A percentile compares a stretch with the other conserved stretches of the same genome.
Evolutionary conservation across 2,888 invertebrate species (phyloP).

Genomic region (Clostera curtula): DNA sequence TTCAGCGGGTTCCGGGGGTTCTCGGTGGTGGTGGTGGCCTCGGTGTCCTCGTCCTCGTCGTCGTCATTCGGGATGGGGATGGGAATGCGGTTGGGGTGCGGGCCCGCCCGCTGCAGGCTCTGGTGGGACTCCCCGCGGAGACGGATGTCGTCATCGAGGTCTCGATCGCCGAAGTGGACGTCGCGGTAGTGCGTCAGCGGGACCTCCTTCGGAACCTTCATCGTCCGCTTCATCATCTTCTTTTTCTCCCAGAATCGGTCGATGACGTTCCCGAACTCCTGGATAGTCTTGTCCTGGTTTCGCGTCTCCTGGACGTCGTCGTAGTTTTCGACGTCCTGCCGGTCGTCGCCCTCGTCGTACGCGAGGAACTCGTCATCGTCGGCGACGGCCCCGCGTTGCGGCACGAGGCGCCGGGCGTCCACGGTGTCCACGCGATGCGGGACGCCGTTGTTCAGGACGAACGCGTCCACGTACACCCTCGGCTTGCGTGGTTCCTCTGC

Average conservation of each 20-base stretch:
- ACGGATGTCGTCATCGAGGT: slow-evolving; percentile 32
- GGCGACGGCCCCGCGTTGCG: slow-evolving; percentile 24
- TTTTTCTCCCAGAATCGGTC: slow-evolving; percentile 61
- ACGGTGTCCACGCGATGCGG: slow-evolving; percentile 51
- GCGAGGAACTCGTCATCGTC: slow-evolving; percentile 47
- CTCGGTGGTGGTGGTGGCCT: slow-evolving; percentile 61
- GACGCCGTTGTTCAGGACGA: slow-evolving; percentile 60
- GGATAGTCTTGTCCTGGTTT: slow-evolving; percentile 44
- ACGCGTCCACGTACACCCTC: slow-evolving; percentile 64
- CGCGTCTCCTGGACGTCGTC: slow-evolving; percentile 59
- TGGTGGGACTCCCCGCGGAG: slow-evolving; percentile 33
- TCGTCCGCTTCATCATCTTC: slow-evolving; percentile 17
- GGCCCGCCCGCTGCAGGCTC: slow-evolving; percentile 35
- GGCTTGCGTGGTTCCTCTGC: slow-evolving; percentile 42
- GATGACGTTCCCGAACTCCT: slow-evolving; percentile 53
- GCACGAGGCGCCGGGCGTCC: slow-evolving; percentile 41
- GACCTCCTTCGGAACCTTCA: slow-evolving; percentile 28
- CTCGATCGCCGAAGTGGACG: slow-evolving; percentile 62
- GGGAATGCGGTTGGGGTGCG: slow-evolving; percentile 33
- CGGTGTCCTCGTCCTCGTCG: slow-evolving; percentile 50
- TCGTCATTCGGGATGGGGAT: slow-evolving; percentile 38
- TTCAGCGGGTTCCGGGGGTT: slow-evolving; percentile 51
- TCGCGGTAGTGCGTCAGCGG: slow-evolving; percentile 50
- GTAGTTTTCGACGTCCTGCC: slow-evolving; percentile 50
- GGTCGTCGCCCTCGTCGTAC: slow-evolving; percentile 41